These are phyloP conservation scores for Scytalopus superciliaris DNA, from an alignment of 2,113 vertebrate genomes.

Conservation along the genomic window DNA sequence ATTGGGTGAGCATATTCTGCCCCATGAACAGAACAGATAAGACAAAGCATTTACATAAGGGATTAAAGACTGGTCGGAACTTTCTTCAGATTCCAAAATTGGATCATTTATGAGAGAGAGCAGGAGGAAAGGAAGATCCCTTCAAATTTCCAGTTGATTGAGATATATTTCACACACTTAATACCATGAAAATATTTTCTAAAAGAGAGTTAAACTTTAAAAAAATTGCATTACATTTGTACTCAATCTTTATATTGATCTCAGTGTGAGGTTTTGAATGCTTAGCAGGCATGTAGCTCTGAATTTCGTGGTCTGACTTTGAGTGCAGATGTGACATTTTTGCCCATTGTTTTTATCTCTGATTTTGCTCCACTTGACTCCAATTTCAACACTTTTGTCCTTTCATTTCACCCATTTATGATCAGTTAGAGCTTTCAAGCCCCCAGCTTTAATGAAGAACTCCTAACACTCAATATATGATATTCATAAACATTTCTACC, in stretches of 20 bases:
- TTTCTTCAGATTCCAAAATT: not conserved
- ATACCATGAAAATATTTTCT: not conserved
- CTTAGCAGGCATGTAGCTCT: not conserved
- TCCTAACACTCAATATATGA: not conserved
- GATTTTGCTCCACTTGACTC: not conserved
- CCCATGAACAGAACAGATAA: not conserved
- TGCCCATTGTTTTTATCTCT: not conserved
- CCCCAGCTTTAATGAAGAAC: not conserved
- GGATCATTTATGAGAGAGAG: not conserved
- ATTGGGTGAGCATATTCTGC: not conserved
- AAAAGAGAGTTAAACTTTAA: not conserved
- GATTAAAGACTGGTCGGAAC: not conserved
- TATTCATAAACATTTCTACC: constrained; percentile 31
- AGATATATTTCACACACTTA: not conserved
- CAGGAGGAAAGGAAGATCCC: not conserved
- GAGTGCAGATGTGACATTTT: not conserved
- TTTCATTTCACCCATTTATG: not conserved
- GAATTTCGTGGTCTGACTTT: not conserved
- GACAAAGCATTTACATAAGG: not conserved
- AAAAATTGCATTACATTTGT: not conserved
- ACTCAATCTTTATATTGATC: not conserved
- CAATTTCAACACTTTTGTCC: not conserved
- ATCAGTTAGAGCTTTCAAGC: not conserved
- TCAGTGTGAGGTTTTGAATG: not conserved
- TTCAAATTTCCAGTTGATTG: not conserved